Evolutionary conservation across 2,797 vertebrate genomes (phyloP).

Genomic region (Garrulus glandarius): DNA sequence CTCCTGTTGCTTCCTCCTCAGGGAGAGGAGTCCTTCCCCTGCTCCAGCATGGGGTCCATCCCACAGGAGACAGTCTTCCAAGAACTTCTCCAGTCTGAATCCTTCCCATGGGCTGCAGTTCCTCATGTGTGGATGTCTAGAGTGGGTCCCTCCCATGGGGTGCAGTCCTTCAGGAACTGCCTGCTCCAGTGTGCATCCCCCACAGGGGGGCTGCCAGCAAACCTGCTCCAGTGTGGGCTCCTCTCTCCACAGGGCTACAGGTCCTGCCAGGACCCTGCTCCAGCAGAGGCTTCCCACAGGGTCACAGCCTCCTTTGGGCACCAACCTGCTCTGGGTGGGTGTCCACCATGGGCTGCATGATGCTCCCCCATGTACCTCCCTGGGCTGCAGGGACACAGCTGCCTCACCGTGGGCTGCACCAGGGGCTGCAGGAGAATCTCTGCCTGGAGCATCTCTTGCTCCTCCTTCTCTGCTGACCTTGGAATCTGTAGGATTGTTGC

Average conservation of each 20-base stretch:
- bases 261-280: neutral
- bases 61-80: neutral
- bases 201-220: neutral
- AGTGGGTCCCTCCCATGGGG: too few species aligned
- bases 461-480: neutral
- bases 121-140: neutral
- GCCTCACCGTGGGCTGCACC: neutral
- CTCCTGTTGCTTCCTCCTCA: neutral
- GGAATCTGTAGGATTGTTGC: neutral
- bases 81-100: neutral
- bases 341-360: neutral
- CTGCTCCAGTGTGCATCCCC: accelerated
- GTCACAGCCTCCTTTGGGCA: neutral
- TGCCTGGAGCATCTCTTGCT: neutral
- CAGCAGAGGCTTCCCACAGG: neutral
- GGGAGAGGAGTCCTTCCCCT: neutral
- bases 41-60: neutral
- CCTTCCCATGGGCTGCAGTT: neutral
- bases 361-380: neutral
- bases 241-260: neutral
- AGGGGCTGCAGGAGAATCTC: neutral
- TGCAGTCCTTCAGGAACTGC: neutral
- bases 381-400: neutral
- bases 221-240: neutral
- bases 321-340: accelerated